phyloP scores from a whole-genome alignment of 2,888 invertebrate species.

The Tholera decimalis region DNA sequence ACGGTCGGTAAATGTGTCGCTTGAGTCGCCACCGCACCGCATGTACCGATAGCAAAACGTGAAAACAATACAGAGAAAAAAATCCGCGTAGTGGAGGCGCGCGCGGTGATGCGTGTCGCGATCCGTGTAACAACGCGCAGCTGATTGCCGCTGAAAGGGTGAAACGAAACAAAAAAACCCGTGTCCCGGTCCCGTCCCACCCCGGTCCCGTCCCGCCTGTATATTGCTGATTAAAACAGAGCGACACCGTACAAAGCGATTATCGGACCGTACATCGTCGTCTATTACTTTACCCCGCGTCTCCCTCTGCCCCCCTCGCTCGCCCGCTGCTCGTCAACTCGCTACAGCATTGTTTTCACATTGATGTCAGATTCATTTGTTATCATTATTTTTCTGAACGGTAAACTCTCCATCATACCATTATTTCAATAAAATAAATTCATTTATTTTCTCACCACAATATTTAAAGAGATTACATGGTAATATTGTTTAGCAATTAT shows the following conservation, averaged over 20 bases:
- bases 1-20: constrained; percentile 60
- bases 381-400: constrained; percentile 71
- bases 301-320: constrained; percentile 14
- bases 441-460: background rate
- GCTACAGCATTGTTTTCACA: constrained; percentile 65
- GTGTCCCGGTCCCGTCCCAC: background rate
- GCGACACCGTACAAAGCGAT: constrained; percentile 85
- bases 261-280: constrained; percentile 82
- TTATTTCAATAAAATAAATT: background rate
- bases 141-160: constrained; percentile 87
- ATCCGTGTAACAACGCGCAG: constrained; percentile 83
- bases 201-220: constrained; percentile 60
- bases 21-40: constrained; percentile 37
- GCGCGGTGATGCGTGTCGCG: constrained; percentile 78
- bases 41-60: constrained; percentile 61
- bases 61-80: constrained; percentile 70
- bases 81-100: constrained; percentile 63
- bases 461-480: no score
- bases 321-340: constrained; percentile 29
- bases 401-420: background rate
- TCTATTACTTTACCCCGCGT: constrained; percentile 74
- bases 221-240: constrained; percentile 86
- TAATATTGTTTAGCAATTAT: no score
- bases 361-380: constrained; percentile 75
- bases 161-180: constrained; percentile 79